Conservation (phyloP, 2,888 invertebrate genomes). For the Drosophila macrospina region DNA sequence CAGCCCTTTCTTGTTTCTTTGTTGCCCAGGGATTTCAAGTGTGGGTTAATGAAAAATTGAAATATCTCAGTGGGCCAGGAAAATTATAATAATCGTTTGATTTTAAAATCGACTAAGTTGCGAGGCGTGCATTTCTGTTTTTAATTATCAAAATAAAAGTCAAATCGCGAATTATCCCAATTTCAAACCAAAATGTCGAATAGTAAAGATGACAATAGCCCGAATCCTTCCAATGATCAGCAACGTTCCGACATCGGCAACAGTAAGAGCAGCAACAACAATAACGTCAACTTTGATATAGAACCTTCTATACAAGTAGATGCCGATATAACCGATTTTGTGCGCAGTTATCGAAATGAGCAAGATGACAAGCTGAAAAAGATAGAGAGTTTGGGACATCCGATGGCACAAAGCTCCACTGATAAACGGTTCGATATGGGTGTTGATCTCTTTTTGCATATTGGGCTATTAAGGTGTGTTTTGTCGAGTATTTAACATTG, state of each 20-base stretch:
- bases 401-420: conserved; percentile 29
- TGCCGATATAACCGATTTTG: conserved; percentile 43
- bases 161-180: background rate
- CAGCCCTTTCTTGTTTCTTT: conserved; percentile 42
- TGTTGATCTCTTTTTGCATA: background rate
- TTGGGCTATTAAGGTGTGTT: background rate
- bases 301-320: conserved; percentile 33
- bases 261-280: background rate
- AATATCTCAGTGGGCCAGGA: conserved; percentile 22
- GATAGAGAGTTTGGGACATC: conserved; percentile 14
- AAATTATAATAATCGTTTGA: background rate
- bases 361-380: conserved; percentile 53
- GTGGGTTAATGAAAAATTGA: conserved; percentile 8
- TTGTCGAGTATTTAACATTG: background rate
- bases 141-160: conserved; percentile 1
- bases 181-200: conserved; percentile 59
- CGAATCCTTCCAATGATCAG: conserved; percentile 11
- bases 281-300: conserved; percentile 7
- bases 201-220: conserved; percentile 45
- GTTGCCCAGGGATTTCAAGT: conserved; percentile 26
- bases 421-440: conserved; percentile 73
- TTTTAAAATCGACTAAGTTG: conserved; percentile 4
- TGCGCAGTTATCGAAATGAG: conserved; percentile 60
- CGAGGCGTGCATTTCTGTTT: conserved; percentile 2
- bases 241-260: background rate